Evolutionary conservation across 2,888 invertebrate genomes (phyloP).

Genomic region (Agrochola lota): DNA sequence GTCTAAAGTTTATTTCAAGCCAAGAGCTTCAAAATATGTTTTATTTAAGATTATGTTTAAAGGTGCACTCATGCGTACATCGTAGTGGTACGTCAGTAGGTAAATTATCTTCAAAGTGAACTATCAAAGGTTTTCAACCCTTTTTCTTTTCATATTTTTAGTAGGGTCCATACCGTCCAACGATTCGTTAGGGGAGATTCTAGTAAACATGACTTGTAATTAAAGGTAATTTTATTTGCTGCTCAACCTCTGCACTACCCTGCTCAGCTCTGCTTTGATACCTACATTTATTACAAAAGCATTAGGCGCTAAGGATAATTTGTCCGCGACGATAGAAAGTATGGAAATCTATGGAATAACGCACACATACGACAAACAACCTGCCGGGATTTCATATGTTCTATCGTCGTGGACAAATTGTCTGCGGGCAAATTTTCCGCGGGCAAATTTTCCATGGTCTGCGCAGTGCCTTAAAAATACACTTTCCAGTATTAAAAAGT

Average conservation of each 20-base stretch:
- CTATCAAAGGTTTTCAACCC: slow-evolving; percentile 12
- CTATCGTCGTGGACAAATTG: not conserved
- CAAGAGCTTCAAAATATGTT: not conserved
- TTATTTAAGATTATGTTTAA: not conserved
- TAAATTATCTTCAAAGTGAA: slow-evolving; percentile 24
- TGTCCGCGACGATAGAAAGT: not conserved
- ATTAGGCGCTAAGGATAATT: not conserved
- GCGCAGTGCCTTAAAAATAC: not conserved
- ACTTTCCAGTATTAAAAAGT: not conserved
- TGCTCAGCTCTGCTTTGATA: not conserved
- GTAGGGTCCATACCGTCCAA: not conserved
- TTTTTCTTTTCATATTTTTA: slow-evolving; percentile 32
- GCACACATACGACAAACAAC: too few relatives aligned
- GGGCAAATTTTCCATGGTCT: not conserved
- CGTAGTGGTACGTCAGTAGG: not conserved
- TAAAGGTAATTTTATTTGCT: not conserved
- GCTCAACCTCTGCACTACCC: not conserved
- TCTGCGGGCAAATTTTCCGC: not conserved
- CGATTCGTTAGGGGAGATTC: not conserved
- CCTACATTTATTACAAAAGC: not conserved
- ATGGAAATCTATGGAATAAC: too few relatives aligned
- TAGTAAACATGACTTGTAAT: not conserved
- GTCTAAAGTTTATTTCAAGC: not conserved
- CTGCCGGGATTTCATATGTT: not conserved
- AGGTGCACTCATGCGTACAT: not conserved